A percentile compares a stretch with the other conserved stretches of the same genome.
phyloP scores from a whole-genome alignment of 2,888 invertebrate genomes.

The Heliconius ismenius region DNA sequence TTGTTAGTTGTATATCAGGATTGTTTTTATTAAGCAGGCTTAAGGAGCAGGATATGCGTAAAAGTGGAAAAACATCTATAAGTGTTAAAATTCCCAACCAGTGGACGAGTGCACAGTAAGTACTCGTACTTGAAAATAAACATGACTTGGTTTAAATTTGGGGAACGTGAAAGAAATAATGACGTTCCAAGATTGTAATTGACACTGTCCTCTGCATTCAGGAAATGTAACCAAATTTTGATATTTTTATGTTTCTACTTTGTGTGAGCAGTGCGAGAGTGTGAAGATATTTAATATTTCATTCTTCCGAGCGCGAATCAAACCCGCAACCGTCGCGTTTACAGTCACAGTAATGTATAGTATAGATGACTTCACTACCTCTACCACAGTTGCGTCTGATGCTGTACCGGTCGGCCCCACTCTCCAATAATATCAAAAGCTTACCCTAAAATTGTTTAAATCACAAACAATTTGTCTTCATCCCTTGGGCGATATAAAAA shows the following conservation, averaged over 20 bases:
- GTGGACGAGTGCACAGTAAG: background rate
- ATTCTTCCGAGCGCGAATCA: too few relatives aligned
- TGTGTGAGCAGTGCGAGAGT: too few relatives aligned
- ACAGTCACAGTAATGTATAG: too few relatives aligned
- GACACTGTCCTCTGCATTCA: slow-evolving; percentile 9
- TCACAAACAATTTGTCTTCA: slow-evolving; percentile 34
- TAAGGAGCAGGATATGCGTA: background rate
- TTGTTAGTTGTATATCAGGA: too few relatives aligned
- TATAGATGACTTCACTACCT: too few relatives aligned
- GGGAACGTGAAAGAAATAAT: slow-evolving; percentile 15
- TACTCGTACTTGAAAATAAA: slow-evolving; percentile 20
- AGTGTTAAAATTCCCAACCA: slow-evolving; percentile 3
- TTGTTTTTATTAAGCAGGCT: too few relatives aligned
- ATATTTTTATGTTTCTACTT: background rate
- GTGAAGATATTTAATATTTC: too few relatives aligned
- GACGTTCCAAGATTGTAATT: slow-evolving; percentile 16
- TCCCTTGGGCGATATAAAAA: slow-evolving; percentile 39
- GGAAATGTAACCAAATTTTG: slow-evolving; percentile 5
- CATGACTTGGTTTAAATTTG: slow-evolving; percentile 16
- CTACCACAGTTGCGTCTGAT: too few relatives aligned
- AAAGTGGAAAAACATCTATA: background rate
- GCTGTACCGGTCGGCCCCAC: too few relatives aligned
- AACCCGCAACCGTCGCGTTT: too few relatives aligned
- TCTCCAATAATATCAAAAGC: slow-evolving; percentile 21
- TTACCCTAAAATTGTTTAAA: slow-evolving; percentile 33